These are phyloP conservation scores for Capreolus pygargus DNA, from an alignment of 2,113 vertebrate genomes.

Conservation along the genomic window DNA sequence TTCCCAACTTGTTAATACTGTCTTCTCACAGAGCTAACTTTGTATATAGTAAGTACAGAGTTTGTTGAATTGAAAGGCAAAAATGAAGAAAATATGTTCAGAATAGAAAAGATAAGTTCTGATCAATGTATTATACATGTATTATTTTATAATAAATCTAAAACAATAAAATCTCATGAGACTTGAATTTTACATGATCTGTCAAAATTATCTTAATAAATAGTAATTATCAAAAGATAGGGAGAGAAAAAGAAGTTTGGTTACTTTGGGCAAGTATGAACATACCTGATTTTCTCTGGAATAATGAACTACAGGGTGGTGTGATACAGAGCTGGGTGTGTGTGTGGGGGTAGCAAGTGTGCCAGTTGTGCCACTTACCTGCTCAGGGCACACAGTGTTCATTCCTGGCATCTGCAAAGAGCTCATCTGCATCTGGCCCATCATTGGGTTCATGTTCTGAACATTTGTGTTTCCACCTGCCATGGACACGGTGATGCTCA, in stretches of 20 bases:
- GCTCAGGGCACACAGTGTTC: constrained; percentile 89
- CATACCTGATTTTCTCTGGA: background rate
- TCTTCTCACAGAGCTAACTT: constrained; percentile 8
- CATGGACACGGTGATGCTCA: constrained; percentile 99
- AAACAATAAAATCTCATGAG: constrained; percentile 12
- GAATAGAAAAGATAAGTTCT: background rate
- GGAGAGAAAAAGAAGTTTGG: background rate
- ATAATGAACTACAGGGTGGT: background rate
- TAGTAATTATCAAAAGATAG: background rate
- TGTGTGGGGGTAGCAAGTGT: background rate
- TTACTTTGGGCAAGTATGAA: background rate
- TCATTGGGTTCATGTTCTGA: constrained; percentile 89
- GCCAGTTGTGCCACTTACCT: constrained; percentile 81
- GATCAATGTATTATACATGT: background rate
- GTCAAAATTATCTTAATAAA: background rate
- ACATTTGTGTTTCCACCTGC: constrained; percentile 87
- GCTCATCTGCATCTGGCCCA: constrained; percentile 89
- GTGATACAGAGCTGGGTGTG: background rate
- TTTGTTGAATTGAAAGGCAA: constrained; percentile 11
- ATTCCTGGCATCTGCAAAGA: constrained; percentile 90
- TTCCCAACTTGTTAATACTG: background rate
- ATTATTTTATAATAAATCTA: constrained; percentile 8
- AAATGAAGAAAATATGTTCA: constrained; percentile 32
- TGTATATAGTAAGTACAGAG: background rate
- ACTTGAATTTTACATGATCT: constrained; percentile 23